These are phyloP conservation scores for Trigoniulus corallinus DNA, from an alignment of 1,140 invertebrate species.

Conservation along the genomic window DNA sequence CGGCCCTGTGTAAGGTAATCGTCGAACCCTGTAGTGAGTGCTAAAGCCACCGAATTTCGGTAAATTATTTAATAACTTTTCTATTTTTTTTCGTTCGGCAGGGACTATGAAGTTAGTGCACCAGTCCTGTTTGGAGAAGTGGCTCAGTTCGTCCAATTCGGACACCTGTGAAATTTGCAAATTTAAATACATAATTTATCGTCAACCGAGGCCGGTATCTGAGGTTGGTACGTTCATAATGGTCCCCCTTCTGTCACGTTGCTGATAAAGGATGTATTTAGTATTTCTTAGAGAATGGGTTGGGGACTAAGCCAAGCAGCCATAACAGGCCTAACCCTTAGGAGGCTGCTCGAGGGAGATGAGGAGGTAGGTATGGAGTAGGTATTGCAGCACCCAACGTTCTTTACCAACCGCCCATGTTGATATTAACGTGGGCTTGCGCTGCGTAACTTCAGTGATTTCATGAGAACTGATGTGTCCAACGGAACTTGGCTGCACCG, in stretches of 20 bases:
- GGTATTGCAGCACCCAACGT: no score
- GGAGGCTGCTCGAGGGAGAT: no score
- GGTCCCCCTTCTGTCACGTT: constrained; percentile 20
- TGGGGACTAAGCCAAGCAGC: no score
- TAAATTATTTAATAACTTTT: not conserved
- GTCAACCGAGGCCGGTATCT: constrained; percentile 21
- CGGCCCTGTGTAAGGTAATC: not conserved
- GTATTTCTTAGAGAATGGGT: no score
- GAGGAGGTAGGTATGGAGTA: no score
- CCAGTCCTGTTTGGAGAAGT: constrained; percentile 43
- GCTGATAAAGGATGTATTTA: no score
- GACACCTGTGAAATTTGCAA: constrained; percentile 41
- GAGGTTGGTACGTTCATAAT: constrained; percentile 20
- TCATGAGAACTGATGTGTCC: no score
- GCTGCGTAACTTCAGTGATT: no score
- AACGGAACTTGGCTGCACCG: no score
- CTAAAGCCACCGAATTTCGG: not conserved
- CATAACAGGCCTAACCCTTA: no score
- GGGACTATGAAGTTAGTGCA: constrained; percentile 48
- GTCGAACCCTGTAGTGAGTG: not conserved
- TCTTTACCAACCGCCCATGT: no score
- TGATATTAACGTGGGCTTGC: no score
- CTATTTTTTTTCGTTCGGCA: constrained; percentile 20
- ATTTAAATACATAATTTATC: constrained; percentile 27
- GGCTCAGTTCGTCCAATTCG: constrained; percentile 38